Evolutionary conservation across 1,140 invertebrate species (phyloP).

Genomic region (Zaprionus inermis): DNA sequence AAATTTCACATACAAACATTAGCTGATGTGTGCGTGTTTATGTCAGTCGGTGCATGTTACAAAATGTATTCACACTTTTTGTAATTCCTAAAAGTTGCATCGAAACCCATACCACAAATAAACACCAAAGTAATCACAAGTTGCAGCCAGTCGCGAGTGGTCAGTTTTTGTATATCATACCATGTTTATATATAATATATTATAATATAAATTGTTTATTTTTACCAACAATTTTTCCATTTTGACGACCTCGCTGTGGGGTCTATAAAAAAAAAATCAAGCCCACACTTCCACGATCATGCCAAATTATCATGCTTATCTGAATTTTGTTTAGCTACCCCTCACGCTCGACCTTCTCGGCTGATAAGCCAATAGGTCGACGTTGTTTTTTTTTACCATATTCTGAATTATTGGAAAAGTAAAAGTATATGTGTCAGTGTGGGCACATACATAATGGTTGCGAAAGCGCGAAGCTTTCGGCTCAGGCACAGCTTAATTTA

Average conservation of each 20-base stretch:
- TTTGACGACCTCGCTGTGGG: background rate
- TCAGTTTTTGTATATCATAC: background rate
- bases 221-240: constrained; percentile 26
- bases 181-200: background rate
- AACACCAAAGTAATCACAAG: background rate
- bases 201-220: background rate
- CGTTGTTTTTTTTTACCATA: constrained; percentile 15
- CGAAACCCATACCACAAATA: background rate
- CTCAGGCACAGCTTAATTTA: constrained; percentile 22
- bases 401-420: constrained; percentile 56
- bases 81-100: background rate
- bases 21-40: background rate
- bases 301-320: constrained; percentile 43
- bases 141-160: background rate
- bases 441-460: constrained; percentile 13
- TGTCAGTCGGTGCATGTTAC: background rate
- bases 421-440: constrained; percentile 45
- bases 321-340: constrained; percentile 22
- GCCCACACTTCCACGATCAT: constrained; percentile 35
- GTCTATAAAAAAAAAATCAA: constrained; percentile 14
- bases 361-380: constrained; percentile 28
- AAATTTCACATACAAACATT: background rate
- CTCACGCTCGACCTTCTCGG: constrained; percentile 19
- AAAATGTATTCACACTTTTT: background rate
- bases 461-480: constrained; percentile 20